Evolutionary conservation across 2,888 invertebrate species (phyloP).

Genomic region (Conops quadrifasciatus): DNA sequence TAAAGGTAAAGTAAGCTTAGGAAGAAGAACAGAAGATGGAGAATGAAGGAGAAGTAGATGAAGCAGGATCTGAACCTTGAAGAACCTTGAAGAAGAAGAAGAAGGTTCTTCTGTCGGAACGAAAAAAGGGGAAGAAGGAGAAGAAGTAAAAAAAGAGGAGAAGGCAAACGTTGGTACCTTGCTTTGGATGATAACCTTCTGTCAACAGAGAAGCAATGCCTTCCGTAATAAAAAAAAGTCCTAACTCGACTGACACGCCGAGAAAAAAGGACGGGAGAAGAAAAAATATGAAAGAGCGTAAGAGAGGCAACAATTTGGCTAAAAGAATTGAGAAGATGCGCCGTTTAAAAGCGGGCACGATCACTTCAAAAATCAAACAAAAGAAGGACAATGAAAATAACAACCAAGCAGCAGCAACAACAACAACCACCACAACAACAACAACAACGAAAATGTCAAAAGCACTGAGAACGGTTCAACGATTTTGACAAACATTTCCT

Average conservation of each 20-base stretch:
- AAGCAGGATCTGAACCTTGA: background rate
- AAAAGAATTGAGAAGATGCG: too few species aligned
- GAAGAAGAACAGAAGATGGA: background rate
- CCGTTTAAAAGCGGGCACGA: background rate
- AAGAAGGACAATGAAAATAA: constrained; percentile 44
- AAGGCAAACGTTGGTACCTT: too few species aligned
- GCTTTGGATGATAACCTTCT: too few species aligned
- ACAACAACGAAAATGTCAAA: constrained; percentile 62
- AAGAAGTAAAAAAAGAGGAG: background rate
- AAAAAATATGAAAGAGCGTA: background rate
- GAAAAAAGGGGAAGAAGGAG: background rate
- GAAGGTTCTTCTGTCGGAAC: background rate
- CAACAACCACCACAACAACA: constrained; percentile 2
- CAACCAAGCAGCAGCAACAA: background rate
- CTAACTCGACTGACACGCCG: too few species aligned
- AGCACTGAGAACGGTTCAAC: constrained; percentile 65
- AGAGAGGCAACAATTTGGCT: too few species aligned
- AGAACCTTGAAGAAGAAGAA: background rate
- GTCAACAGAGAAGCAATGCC: too few species aligned
- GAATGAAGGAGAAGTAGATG: background rate
- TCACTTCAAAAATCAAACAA: background rate
- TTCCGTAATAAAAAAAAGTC: too few species aligned
- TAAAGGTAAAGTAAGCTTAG: background rate
- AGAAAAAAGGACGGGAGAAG: constrained; percentile 4
- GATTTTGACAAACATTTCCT: constrained; percentile 67